Evolutionary conservation across 1,140 invertebrate genomes (phyloP).

Genomic region (Mya arenaria): DNA sequence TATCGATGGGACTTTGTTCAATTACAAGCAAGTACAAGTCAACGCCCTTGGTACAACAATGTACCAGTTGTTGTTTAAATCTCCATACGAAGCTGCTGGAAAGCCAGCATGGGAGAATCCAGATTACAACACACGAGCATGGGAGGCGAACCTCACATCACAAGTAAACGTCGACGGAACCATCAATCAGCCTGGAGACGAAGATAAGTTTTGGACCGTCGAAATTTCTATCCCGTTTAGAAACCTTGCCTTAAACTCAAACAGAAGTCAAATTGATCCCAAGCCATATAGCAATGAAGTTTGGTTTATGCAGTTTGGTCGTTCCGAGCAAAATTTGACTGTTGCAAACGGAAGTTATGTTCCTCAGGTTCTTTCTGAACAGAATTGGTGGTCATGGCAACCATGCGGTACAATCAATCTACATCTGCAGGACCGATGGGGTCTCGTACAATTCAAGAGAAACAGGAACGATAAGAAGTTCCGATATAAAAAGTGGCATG

Average conservation of each 20-base stretch:
- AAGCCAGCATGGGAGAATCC: no score
- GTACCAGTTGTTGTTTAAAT: constrained; percentile 25
- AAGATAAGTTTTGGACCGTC: constrained; percentile 20
- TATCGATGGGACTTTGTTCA: constrained; percentile 31
- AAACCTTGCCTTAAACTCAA: neutral
- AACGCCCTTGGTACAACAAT: constrained; percentile 33
- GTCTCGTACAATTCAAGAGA: constrained; percentile 29
- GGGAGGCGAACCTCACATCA: neutral
- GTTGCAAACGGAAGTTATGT: constrained; percentile 14
- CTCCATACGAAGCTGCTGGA: constrained; percentile 6
- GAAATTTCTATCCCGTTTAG: constrained; percentile 25
- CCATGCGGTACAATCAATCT: constrained; percentile 20
- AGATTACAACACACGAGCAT: neutral
- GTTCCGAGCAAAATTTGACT: constrained; percentile 3
- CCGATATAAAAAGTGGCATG: constrained; percentile 16
- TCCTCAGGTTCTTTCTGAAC: neutral
- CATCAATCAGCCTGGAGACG: constrained; percentile 16
- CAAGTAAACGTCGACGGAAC: neutral
- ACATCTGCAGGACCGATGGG: constrained; percentile 25
- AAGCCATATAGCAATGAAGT: neutral
- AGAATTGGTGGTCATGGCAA: constrained; percentile 40
- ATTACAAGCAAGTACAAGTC: constrained; percentile 32
- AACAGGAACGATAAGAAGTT: constrained; percentile 2
- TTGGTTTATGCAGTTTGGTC: constrained; percentile 44
- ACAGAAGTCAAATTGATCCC: neutral